Conservation (phyloP, 2,888 invertebrate genomes). For the Nomada fucata region DNA sequence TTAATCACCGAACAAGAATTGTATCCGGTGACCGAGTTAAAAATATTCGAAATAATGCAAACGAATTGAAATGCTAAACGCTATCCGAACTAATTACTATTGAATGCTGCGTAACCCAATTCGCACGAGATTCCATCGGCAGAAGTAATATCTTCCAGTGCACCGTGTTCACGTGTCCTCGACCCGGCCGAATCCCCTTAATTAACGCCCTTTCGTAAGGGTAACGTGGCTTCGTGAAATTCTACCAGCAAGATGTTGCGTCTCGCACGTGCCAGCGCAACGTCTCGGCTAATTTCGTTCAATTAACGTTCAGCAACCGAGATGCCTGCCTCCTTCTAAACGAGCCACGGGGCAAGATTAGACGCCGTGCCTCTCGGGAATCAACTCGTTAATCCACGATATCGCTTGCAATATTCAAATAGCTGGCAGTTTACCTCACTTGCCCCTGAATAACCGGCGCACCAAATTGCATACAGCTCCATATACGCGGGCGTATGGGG, state of each 20-base stretch:
- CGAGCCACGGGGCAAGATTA: constrained; percentile 32
- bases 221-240: constrained; percentile 30
- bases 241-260: constrained; percentile 33
- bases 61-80: no score
- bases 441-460: not conserved
- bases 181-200: constrained; percentile 51
- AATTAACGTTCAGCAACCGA: constrained; percentile 45
- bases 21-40: no score
- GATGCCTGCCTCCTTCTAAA: constrained; percentile 21
- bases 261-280: constrained; percentile 53
- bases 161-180: constrained; percentile 42
- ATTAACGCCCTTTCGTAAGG: constrained; percentile 58
- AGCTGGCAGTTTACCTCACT: not conserved
- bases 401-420: not conserved
- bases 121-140: constrained; percentile 20
- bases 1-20: no score
- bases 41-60: no score
- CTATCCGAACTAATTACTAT: no score
- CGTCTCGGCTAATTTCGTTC: constrained; percentile 51
- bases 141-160: not conserved
- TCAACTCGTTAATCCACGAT: constrained; percentile 19
- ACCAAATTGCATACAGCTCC: no score
- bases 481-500: no score
- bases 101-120: constrained; percentile 27
- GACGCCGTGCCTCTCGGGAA: constrained; percentile 3